A percentile compares a stretch with the other conserved stretches of the same genome.
Evolutionary conservation across 2,888 invertebrate species (phyloP).

Genomic region (Ormyrus thymus): DNA sequence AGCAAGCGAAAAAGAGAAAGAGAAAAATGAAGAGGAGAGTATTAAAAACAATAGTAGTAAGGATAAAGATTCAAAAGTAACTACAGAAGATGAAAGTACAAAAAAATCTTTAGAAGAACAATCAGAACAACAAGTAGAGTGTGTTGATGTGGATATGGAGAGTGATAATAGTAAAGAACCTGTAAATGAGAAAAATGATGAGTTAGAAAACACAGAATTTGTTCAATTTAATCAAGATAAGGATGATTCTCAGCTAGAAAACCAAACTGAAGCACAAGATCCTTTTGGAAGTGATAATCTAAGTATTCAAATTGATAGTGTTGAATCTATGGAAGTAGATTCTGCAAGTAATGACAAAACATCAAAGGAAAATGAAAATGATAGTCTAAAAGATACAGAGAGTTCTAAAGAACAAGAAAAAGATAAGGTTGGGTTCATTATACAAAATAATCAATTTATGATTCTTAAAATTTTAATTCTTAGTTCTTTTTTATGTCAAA

Average conservation of each 20-base stretch:
- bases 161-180: slow-evolving; percentile 60
- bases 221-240: slow-evolving; percentile 69
- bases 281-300: slow-evolving; percentile 71
- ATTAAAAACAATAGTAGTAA: slow-evolving; percentile 58
- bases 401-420: slow-evolving; percentile 42
- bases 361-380: slow-evolving; percentile 23
- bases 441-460: slow-evolving; percentile 38
- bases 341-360: slow-evolving; percentile 52
- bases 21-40: slow-evolving; percentile 56
- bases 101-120: slow-evolving; percentile 47
- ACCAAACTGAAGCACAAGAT: slow-evolving; percentile 70
- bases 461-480: background rate
- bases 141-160: slow-evolving; percentile 58
- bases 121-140: slow-evolving; percentile 63
- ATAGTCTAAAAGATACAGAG: slow-evolving; percentile 18
- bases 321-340: slow-evolving; percentile 66
- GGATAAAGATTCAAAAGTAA: slow-evolving; percentile 63
- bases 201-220: slow-evolving; percentile 72
- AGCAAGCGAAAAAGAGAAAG: slow-evolving; percentile 14
- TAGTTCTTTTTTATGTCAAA: background rate
- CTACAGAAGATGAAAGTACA: slow-evolving; percentile 31
- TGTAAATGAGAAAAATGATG: slow-evolving; percentile 60
- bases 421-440: slow-evolving; percentile 14
- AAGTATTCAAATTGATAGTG: slow-evolving; percentile 60
- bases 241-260: slow-evolving; percentile 67